These are phyloP conservation scores for Phrynocephalus guinanensis DNA, from an alignment of 2,797 vertebrate genomes.

Conservation along the genomic window DNA sequence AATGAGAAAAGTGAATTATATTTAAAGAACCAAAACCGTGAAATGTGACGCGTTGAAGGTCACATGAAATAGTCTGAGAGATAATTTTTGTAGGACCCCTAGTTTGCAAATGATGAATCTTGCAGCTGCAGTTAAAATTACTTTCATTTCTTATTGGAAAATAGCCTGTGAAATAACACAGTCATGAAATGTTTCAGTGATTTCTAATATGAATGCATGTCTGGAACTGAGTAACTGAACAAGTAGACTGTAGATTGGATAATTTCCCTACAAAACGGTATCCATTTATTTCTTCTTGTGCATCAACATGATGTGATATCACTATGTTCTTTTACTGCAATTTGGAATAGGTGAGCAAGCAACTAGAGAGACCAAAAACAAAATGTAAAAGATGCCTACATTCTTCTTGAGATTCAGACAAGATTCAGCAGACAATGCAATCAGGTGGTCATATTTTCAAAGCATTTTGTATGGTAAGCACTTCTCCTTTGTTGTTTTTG, in stretches of 20 bases:
- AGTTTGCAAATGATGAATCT: slow-evolving; percentile 11
- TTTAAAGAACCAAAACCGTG: neutral
- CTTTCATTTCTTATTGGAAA: neutral
- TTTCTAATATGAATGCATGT: neutral
- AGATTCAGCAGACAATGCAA: neutral
- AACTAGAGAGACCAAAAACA: no score
- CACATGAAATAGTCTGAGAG: neutral
- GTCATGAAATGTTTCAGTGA: neutral
- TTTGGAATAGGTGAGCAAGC: neutral
- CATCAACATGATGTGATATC: neutral
- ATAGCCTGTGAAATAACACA: neutral
- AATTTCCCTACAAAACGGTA: neutral
- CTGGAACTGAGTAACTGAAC: neutral
- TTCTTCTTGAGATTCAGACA: no score
- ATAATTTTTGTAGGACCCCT: neutral
- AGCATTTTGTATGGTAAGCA: neutral
- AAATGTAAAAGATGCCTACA: no score
- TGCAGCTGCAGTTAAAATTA: neutral
- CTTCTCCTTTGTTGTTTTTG: neutral
- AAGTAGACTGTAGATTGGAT: neutral
- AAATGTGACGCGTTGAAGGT: neutral
- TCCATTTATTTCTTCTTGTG: slow-evolving; percentile 7
- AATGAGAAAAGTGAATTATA: neutral
- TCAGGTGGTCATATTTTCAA: neutral
- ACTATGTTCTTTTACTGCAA: neutral